phyloP scores from a whole-genome alignment of 1,140 invertebrate species.

The Lordiphosa stackelbergi region DNA sequence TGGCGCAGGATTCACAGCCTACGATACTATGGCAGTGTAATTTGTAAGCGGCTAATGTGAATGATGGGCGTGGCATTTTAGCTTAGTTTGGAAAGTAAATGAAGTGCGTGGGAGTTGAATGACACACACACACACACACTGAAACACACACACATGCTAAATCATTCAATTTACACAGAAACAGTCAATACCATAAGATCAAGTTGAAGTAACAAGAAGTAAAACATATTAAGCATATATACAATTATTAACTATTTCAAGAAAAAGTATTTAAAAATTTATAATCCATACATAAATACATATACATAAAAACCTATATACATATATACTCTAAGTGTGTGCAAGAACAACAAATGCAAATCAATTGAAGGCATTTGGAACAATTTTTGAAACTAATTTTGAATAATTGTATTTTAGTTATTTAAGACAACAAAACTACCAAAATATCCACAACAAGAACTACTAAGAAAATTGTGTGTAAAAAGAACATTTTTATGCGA shows the following conservation, averaged over 20 bases:
- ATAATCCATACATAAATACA: slow-evolving; percentile 30
- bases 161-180: slow-evolving; percentile 9
- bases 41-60: slow-evolving; percentile 81
- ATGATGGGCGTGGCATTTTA: slow-evolving; percentile 53
- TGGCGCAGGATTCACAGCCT: slow-evolving; percentile 93
- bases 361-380: slow-evolving; percentile 27
- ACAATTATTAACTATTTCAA: slow-evolving; percentile 68
- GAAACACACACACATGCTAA: slow-evolving; percentile 22
- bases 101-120: slow-evolving; percentile 71
- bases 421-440: slow-evolving; percentile 50
- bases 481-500: slow-evolving; percentile 19
- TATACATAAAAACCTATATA: slow-evolving; percentile 8
- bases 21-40: slow-evolving; percentile 98
- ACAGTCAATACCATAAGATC: slow-evolving; percentile 23
- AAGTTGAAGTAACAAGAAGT: slow-evolving; percentile 21
- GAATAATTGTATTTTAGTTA: slow-evolving; percentile 63
- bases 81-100: slow-evolving; percentile 55
- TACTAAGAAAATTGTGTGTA: slow-evolving; percentile 28
- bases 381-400: slow-evolving; percentile 55
- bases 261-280: slow-evolving; percentile 30
- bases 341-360: slow-evolving; percentile 27
- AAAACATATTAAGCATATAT: slow-evolving; percentile 37
- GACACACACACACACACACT: slow-evolving; percentile 34
- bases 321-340: slow-evolving; percentile 33
- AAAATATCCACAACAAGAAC: slow-evolving; percentile 49